Evolutionary conservation across 2,888 invertebrate species (phyloP).

Genomic region (Notocelia uddmanniana): DNA sequence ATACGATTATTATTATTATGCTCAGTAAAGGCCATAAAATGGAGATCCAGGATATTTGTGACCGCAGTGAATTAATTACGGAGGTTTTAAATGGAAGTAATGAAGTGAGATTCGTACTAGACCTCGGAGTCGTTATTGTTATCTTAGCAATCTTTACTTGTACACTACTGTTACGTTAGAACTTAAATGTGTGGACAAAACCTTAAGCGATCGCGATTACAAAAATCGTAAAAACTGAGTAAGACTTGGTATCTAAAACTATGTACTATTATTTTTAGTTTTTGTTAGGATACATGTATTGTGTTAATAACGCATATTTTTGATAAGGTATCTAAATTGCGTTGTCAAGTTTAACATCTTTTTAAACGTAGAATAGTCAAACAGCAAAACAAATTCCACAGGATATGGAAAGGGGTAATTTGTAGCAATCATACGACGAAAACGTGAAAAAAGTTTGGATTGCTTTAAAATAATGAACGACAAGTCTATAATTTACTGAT

Average conservation of each 20-base stretch:
- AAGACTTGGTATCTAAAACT: too few relatives aligned
- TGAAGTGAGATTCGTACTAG: conserved; percentile 63
- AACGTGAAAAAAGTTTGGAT: too few relatives aligned
- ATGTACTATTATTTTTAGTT: neutral
- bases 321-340: too few relatives aligned
- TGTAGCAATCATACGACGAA: too few relatives aligned
- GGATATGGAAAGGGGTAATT: too few relatives aligned
- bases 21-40: neutral
- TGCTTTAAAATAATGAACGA: too few relatives aligned
- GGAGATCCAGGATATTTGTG: neutral
- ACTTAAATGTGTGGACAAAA: conserved; percentile 11
- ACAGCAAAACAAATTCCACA: too few relatives aligned
- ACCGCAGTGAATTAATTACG: neutral
- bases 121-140: conserved; percentile 71
- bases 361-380: too few relatives aligned
- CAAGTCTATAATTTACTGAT: too few relatives aligned
- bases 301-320: too few relatives aligned
- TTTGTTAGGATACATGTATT: neutral
- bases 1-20: too few relatives aligned
- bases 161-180: conserved; percentile 50
- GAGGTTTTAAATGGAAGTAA: conserved; percentile 56
- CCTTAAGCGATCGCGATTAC: conserved; percentile 1
- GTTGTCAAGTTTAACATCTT: too few relatives aligned
- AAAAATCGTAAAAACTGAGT: neutral
- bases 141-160: conserved; percentile 63